Evolutionary conservation across 2,888 invertebrate genomes (phyloP).

Genomic region (Calameuta filiformis): DNA sequence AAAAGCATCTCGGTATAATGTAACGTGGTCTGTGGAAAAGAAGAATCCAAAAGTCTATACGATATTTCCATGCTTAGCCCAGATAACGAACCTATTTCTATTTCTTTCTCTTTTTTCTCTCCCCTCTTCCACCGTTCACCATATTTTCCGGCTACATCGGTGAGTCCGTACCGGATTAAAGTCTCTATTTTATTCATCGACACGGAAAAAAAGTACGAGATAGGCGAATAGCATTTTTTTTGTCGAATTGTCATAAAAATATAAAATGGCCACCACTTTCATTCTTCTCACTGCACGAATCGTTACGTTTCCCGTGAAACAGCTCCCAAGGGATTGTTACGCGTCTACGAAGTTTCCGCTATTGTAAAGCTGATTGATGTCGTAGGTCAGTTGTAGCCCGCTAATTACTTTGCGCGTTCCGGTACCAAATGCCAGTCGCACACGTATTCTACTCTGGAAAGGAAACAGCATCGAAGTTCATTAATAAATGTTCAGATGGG

Average conservation of each 20-base stretch:
- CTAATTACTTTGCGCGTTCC: background rate
- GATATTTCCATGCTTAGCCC: background rate
- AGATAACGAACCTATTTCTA: background rate
- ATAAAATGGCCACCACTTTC: background rate
- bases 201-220: background rate
- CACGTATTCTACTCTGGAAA: background rate
- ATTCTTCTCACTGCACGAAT: background rate
- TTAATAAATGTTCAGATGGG: background rate
- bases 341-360: background rate
- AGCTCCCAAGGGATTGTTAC: background rate
- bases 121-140: background rate
- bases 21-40: constrained; percentile 25
- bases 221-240: background rate
- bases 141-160: background rate
- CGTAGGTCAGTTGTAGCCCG: background rate
- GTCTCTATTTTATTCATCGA: background rate
- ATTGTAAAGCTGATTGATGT: background rate
- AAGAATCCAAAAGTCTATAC: background rate
- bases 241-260: background rate
- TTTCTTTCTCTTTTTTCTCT: background rate
- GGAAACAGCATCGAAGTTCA: background rate
- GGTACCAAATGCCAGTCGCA: background rate
- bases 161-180: background rate
- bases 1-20: constrained; percentile 45
- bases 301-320: background rate